These are phyloP conservation scores for human DNA, from an alignment of 2,113 vertebrate species.

Conservation along the genomic window DNA sequence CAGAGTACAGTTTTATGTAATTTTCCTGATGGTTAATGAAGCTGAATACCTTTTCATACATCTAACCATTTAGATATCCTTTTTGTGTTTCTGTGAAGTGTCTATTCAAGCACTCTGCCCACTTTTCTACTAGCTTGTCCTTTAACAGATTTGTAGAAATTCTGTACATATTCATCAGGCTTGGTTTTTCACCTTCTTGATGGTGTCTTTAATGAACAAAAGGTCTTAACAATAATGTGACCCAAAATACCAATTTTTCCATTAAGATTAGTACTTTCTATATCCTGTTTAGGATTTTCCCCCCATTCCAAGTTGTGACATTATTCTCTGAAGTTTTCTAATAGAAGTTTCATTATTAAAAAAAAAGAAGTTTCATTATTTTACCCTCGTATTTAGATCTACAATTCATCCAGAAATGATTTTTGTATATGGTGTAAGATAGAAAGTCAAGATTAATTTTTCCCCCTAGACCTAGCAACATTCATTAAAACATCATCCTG, in stretches of 20 bases:
- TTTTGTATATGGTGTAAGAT: neutral
- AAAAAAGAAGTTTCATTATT: neutral
- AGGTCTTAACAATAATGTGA: neutral
- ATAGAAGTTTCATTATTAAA: neutral
- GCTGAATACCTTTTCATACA: neutral
- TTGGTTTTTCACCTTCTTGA: conserved; percentile 24
- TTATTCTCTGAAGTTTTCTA: neutral
- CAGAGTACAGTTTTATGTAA: neutral
- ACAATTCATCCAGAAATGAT: neutral
- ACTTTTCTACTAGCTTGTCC: neutral
- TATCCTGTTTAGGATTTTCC: neutral
- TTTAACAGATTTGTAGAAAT: neutral
- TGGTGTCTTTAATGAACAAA: neutral
- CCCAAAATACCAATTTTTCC: neutral
- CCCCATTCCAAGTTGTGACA: neutral
- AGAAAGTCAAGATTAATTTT: neutral
- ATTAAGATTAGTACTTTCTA: neutral
- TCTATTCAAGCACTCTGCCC: neutral
- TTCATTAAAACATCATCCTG: neutral
- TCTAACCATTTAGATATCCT: neutral
- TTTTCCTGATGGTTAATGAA: neutral
- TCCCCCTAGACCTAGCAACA: neutral
- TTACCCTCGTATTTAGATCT: neutral
- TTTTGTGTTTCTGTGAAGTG: neutral
- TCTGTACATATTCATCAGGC: neutral